A percentile compares a stretch with the other conserved stretches of the same genome.
Evolutionary conservation across 1,140 invertebrate species (phyloP).

Genomic region (Ylistrum balloti): DNA sequence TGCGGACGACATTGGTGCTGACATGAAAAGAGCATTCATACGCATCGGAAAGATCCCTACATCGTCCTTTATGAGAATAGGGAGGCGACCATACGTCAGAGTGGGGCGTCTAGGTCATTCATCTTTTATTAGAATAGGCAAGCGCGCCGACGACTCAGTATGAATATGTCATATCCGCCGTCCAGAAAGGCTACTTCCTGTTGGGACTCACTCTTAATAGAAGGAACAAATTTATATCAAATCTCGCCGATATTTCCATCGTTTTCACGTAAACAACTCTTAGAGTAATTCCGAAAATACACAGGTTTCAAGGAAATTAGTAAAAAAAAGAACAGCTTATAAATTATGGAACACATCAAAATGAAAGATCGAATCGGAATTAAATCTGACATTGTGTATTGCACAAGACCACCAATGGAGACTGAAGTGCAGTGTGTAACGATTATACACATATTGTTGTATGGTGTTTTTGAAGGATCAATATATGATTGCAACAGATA

Average conservation of each 20-base stretch:
- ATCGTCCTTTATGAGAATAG: conserved; percentile 63
- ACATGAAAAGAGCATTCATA: conserved; percentile 57
- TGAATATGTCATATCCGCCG: conserved; percentile 19
- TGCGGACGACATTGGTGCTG: not conserved
- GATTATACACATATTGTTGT: no score
- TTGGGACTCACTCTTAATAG: not conserved
- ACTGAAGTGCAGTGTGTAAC: no score
- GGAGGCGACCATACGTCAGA: conserved; percentile 51
- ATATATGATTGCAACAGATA: no score
- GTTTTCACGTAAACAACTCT: not conserved
- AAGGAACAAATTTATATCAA: not conserved
- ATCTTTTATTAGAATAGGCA: conserved; percentile 62
- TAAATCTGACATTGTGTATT: no score
- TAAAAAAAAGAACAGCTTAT: not conserved
- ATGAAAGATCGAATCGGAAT: no score
- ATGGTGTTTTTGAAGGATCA: no score
- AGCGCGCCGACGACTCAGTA: conserved; percentile 43
- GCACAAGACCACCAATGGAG: no score
- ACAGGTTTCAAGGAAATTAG: not conserved
- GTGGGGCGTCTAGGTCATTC: conserved; percentile 53
- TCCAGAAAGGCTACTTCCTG: conserved; percentile 29
- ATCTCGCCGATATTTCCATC: not conserved
- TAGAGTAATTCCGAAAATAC: not conserved
- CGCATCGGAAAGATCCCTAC: conserved; percentile 64
- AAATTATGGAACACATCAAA: not conserved